Conservation (phyloP, 2,888 invertebrate genomes). For the Limenitis camilla region DNA sequence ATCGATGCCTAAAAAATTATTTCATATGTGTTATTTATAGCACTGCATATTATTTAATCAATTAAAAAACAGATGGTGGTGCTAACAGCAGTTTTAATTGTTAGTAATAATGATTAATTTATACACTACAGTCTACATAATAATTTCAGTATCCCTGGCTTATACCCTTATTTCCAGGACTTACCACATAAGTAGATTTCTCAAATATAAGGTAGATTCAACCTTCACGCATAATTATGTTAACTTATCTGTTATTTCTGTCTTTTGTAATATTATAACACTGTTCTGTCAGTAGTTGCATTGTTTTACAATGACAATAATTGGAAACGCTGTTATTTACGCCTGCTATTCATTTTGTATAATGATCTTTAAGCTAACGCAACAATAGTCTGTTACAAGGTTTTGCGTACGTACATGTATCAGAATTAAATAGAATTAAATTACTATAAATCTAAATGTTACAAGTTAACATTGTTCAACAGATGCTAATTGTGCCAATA, state of each 20-base stretch:
- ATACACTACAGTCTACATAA: background rate
- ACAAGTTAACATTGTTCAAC: background rate
- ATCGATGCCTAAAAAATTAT: no score
- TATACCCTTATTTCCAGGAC: no score
- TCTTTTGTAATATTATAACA: no score
- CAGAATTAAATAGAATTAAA: background rate
- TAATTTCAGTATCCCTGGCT: background rate
- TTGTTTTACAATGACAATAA: constrained; percentile 12
- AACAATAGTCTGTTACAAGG: constrained; percentile 51
- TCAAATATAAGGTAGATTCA: no score
- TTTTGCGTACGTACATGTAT: constrained; percentile 13
- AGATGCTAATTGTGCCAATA: constrained; percentile 1
- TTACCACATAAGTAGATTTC: no score
- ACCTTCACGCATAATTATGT: no score
- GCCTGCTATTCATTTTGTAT: constrained; percentile 59
- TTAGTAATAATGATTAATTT: no score
- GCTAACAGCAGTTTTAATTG: no score
- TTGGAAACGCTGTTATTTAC: constrained; percentile 39
- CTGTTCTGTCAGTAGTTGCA: background rate
- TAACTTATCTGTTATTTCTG: no score
- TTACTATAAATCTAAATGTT: background rate
- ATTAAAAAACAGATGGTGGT: no score
- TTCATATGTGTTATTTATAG: no score
- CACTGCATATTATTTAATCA: no score
- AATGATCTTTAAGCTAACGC: constrained; percentile 52